These are phyloP conservation scores for Apolygus lucorum DNA, from an alignment of 1,140 invertebrate species.

Conservation along the genomic window DNA sequence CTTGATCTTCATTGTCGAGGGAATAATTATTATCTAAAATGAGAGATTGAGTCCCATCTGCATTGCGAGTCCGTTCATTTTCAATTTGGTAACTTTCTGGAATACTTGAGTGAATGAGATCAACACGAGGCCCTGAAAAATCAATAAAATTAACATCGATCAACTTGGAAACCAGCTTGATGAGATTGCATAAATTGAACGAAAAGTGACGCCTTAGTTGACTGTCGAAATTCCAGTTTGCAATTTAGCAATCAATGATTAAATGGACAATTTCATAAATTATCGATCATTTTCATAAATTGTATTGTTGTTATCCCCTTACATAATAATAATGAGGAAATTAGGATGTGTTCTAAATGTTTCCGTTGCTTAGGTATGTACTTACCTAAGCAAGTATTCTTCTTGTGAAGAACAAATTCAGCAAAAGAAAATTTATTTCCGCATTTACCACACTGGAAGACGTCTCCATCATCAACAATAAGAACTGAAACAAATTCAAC, in stretches of 20 bases:
- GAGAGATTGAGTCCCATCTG: background rate
- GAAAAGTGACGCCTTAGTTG: too few species aligned
- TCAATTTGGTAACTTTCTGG: constrained; percentile 17
- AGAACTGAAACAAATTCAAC: constrained; percentile 15
- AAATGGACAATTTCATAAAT: too few species aligned
- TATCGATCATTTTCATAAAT: too few species aligned
- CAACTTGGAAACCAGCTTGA: too few species aligned
- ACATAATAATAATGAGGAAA: too few species aligned
- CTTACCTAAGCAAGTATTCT: constrained; percentile 38
- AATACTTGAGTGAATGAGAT: constrained; percentile 20
- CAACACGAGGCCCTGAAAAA: constrained; percentile 32
- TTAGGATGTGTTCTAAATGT: too few species aligned
- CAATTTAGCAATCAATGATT: too few species aligned
- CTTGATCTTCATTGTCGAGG: background rate
- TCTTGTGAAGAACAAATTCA: constrained; percentile 51
- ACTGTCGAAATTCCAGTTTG: too few species aligned
- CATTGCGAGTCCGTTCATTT: background rate
- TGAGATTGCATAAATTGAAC: too few species aligned
- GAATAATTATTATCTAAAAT: background rate
- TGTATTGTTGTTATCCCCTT: too few species aligned
- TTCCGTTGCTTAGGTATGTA: too few species aligned
- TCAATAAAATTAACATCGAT: too few species aligned
- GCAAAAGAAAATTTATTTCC: constrained; percentile 53
- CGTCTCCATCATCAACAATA: constrained; percentile 47
- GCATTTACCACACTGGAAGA: constrained; percentile 60